Conservation (phyloP, 2,888 invertebrate genomes). For the Phalera bucephala region DNA sequence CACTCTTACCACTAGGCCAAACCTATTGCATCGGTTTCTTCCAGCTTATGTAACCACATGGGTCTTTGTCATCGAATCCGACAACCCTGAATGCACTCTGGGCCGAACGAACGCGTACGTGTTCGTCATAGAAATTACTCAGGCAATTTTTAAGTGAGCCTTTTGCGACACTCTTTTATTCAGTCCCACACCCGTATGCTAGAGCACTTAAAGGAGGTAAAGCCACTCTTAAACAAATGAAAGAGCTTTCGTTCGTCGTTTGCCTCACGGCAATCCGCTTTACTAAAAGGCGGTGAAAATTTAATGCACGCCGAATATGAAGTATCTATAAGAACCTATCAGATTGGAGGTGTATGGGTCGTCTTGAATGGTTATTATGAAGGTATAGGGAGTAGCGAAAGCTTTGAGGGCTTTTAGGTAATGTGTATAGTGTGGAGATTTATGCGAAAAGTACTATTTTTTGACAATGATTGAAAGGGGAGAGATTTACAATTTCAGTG, state of each 20-base stretch:
- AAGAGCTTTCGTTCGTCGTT: conserved; percentile 68
- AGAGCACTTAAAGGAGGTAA: conserved; percentile 73
- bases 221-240: conserved; percentile 78
- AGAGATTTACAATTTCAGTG: no score
- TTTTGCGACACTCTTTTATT: conserved; percentile 76
- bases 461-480: no score
- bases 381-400: not conserved
- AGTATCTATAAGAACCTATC: conserved; percentile 33
- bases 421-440: no score
- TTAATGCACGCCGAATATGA: conserved; percentile 65
- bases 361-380: not conserved
- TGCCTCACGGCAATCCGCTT: conserved; percentile 66
- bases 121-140: conserved; percentile 77
- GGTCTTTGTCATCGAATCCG: not conserved
- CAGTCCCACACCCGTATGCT: conserved; percentile 63
- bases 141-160: conserved; percentile 77
- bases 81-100: conserved; percentile 54
- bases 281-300: conserved; percentile 70
- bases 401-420: not conserved
- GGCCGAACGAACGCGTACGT: conserved; percentile 52
- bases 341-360: conserved; percentile 8
- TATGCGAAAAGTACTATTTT: no score
- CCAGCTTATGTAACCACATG: not conserved
- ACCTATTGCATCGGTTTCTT: not conserved
- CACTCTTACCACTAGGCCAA: no score